Evolutionary conservation across 1,140 invertebrate species (phyloP).

Genomic region (Nymphalis io): DNA sequence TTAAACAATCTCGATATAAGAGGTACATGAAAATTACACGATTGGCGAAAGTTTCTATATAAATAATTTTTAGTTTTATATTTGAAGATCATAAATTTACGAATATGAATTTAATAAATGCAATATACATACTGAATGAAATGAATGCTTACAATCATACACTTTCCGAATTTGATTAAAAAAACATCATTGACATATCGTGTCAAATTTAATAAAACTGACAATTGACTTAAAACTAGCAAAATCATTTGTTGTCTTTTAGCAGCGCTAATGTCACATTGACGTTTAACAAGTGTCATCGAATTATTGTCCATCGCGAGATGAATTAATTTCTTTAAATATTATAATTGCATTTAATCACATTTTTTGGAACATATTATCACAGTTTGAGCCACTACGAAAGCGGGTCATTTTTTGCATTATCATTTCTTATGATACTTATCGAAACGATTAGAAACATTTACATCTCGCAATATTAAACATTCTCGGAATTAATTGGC

Average conservation of each 20-base stretch:
- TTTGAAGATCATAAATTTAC: constrained; percentile 5
- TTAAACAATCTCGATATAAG: background rate
- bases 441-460: constrained; percentile 18
- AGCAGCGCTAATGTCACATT: background rate
- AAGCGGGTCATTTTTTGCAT: background rate
- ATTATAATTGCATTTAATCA: constrained; percentile 58
- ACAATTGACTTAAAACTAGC: background rate
- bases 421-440: constrained; percentile 14
- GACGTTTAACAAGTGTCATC: constrained; percentile 2
- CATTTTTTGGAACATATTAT: constrained; percentile 57
- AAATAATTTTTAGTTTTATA: background rate
- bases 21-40: constrained; percentile 5
- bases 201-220: background rate
- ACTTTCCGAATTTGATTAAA: background rate
- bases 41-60: background rate
- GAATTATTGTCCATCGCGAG: constrained; percentile 43
- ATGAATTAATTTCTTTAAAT: constrained; percentile 38
- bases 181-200: constrained; percentile 1
- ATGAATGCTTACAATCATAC: constrained; percentile 5
- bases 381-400: constrained; percentile 50
- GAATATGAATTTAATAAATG: constrained; percentile 10
- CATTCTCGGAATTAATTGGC: constrained; percentile 38
- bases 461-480: constrained; percentile 15
- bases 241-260: constrained; percentile 1
- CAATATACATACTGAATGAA: constrained; percentile 6